Evolutionary conservation across 2,113 vertebrate species (phyloP), one percentile per base, ranked within the genome.

Genomic region (Tychaedon coryphoeus): DNA sequence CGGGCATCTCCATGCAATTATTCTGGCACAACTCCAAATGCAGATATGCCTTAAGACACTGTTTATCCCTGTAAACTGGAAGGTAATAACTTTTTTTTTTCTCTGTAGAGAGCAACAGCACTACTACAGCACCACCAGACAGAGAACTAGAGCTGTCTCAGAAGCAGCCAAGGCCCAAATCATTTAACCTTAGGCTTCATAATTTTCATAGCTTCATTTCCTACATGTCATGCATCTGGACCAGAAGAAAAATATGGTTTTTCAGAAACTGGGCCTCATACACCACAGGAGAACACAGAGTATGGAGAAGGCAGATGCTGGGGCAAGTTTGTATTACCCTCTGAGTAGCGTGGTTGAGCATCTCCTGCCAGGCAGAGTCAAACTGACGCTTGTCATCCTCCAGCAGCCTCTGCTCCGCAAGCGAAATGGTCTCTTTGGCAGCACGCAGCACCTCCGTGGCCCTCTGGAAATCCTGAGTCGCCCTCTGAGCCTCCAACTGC

Each of bases 341-440:
- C 97, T 99, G 99, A 3, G 99, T 99, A 53, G 99, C 99, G 5
- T 99, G 99, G 94, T 99, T 99, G 92, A 99, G 98, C 99, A 99
- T 99, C 97, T 99, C 99, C 87, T 99, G 99, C 99, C 99, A 99
- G 75, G 99, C 99, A 0, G 99, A 99, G 96, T 99, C 99, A 64
- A 99, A 99, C 97, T 99, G 99, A 19, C 99, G 98, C 82, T 98
- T 98, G 96, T 99, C 99, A 51, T 99, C 99, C 95, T 99, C 99
- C 94, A 99, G 97, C 3, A 99, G 98, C 95, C 99, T 97, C 98
- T 99, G 98, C 95, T 99, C 99, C 0, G 99, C 99, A 31, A 99
- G 98, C 0, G 99, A 99, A 91, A 99, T 99, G 72, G 99, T 99
- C 94, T 99, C 99, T 79, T 99, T 99, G 13, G 99, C 99, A 0